Conservation (phyloP, 1,140 invertebrate genomes). For the Drepana arcuata region DNA sequence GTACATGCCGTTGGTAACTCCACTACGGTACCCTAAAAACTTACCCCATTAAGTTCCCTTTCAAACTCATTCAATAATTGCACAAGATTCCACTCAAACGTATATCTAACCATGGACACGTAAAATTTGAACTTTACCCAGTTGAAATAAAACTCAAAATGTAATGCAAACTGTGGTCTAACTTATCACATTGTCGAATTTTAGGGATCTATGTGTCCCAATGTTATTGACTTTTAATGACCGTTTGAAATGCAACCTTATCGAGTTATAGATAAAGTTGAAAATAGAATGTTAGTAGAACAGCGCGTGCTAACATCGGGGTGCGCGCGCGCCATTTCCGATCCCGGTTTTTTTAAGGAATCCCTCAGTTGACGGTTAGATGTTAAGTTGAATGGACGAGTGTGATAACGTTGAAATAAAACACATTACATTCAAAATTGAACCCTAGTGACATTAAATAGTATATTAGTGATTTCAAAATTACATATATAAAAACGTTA, state of each 20-base stretch:
- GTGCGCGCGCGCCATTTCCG: slow-evolving; percentile 58
- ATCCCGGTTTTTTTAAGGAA: slow-evolving; percentile 34
- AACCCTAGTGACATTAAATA: too few relatives aligned
- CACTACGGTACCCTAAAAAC: slow-evolving; percentile 1
- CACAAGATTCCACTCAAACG: too few relatives aligned
- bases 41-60: slow-evolving; percentile 1
- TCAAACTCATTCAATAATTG: slow-evolving; percentile 15
- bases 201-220: too few relatives aligned
- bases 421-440: too few relatives aligned
- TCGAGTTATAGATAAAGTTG: slow-evolving; percentile 1
- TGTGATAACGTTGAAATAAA: too few relatives aligned
- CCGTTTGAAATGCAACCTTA: too few relatives aligned
- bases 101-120: too few relatives aligned
- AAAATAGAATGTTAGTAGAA: slow-evolving; percentile 14
- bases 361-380: slow-evolving; percentile 46
- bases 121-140: too few relatives aligned
- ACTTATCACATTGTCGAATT: not conserved
- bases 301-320: slow-evolving; percentile 49
- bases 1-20: too few relatives aligned
- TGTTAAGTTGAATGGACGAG: slow-evolving; percentile 23
- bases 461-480: too few relatives aligned
- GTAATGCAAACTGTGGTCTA: not conserved
- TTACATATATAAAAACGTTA: too few relatives aligned
- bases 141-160: not conserved
- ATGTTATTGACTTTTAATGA: too few relatives aligned